Evolutionary conservation across 2,113 vertebrate species (phyloP).

Genomic region (Conger conger): DNA sequence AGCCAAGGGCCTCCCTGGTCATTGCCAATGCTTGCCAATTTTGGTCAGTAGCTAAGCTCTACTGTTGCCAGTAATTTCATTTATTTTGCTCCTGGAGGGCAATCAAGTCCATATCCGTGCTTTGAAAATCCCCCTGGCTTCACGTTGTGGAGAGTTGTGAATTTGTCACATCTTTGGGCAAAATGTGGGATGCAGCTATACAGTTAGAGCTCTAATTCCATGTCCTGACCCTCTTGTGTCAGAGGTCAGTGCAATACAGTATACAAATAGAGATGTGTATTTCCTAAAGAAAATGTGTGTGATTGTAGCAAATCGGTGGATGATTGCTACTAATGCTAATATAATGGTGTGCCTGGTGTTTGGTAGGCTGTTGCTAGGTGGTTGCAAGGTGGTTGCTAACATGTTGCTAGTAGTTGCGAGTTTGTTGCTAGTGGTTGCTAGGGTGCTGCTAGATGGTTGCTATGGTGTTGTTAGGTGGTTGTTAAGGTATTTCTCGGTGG

Average conservation of each 20-base stretch:
- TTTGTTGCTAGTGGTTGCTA: no score
- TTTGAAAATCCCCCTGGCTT: constrained; percentile 28
- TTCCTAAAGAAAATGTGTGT: no score
- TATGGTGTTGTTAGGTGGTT: no score
- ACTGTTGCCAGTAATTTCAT: constrained; percentile 44
- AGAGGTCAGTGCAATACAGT: constrained; percentile 59
- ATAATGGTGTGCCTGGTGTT: no score
- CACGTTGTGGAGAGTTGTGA: constrained; percentile 39
- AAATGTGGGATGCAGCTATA: constrained; percentile 58
- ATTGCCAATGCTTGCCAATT: constrained; percentile 47
- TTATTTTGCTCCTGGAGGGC: constrained; percentile 49
- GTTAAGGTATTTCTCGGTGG: no score
- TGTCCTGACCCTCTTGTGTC: constrained; percentile 55
- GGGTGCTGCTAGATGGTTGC: no score
- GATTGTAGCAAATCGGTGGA: no score
- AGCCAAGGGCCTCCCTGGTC: constrained; percentile 42
- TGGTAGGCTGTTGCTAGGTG: no score
- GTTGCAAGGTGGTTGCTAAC: no score
- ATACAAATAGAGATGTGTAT: no score
- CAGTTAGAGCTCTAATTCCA: constrained; percentile 57
- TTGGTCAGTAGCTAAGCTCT: constrained; percentile 47
- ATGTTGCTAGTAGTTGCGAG: no score
- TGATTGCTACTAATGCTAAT: no score
- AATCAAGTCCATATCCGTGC: constrained; percentile 44
- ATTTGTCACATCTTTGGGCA: constrained; percentile 52